Evolutionary conservation across 2,797 vertebrate genomes (phyloP).

Genomic region (Masticophis lateralis): DNA sequence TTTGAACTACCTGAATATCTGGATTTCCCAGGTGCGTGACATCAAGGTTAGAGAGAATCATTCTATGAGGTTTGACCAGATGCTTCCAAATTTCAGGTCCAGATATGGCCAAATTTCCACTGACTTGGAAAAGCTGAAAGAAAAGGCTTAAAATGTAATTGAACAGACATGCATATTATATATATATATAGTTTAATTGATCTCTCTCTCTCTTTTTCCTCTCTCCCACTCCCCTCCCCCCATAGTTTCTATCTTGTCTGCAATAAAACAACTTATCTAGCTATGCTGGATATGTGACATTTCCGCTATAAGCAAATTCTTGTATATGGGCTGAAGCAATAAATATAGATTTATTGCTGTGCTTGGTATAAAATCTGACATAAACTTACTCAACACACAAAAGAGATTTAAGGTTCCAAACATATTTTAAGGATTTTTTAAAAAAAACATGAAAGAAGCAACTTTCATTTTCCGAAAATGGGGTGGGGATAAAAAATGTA

Average conservation of each 20-base stretch:
- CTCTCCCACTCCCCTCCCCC: accelerated
- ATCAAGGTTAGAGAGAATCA: neutral
- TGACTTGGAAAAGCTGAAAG: neutral
- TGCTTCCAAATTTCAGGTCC: neutral
- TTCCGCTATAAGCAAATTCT: neutral
- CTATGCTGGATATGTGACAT: neutral
- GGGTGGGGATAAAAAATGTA: neutral
- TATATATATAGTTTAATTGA: neutral
- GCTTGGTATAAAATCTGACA: neutral
- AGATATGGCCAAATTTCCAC: neutral
- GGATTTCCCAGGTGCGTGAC: too few species aligned
- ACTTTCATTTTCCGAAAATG: neutral
- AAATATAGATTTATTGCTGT: neutral
- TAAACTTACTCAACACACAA: constrained; percentile 18
- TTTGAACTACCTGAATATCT: too few species aligned
- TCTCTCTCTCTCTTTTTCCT: too few species aligned
- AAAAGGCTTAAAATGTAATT: neutral
- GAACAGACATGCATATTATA: neutral
- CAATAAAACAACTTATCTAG: neutral
- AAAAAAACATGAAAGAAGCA: neutral
- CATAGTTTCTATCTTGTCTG: neutral
- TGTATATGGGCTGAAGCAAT: neutral
- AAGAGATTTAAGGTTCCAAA: constrained; percentile 26
- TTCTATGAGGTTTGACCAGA: neutral
- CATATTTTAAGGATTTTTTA: neutral